Evolutionary conservation across 2,888 invertebrate genomes (phyloP), one percentile per base, ranked within the genome.

Genomic region (Aphidius colemani): DNA sequence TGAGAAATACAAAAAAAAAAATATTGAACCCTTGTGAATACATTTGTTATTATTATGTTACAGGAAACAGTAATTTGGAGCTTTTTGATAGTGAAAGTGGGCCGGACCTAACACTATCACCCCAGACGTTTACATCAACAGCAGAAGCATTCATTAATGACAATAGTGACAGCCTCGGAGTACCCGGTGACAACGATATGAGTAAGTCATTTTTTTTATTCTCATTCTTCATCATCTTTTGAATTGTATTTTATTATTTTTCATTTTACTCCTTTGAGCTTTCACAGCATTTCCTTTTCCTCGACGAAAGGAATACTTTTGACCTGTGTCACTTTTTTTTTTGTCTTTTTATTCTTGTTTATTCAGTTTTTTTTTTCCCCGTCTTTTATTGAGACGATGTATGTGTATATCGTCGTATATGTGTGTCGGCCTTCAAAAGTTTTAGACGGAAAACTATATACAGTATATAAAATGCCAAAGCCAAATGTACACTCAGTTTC

Each of bases 61-160:
- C 74, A 82, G 82, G 81, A 69, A 81, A 77, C 72, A 79, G 82
- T 66, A 82, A 79, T 75, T 85, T 87, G 79, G 87, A 87, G 79
- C 82, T 87, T 76, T 87, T 87, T 81, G 87, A 87, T 80, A 86
- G 86, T 71, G 84, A 84, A 72, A 87, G 86, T 74, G 87, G 86
- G 67, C 87, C 86, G 71, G 87, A 87, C 80, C 84, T 87, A 74
- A 87, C 87, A 70, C 79, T 87, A 75, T 87, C 87, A 68, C 87
- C 87, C 70, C 87, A 87, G 81, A 87, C 87, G 65, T 87, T 87
- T 79, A 87, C 87, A 74, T 87, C 86, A 77, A 86, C 87, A 74
- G 85, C 87, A 69, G 87, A 87, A 82, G 87, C 87, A 82, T 87
- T 87, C 79, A 86, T 87, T 83, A 87, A 87, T 82, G 87, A 87